Conservation (phyloP, 1,140 invertebrate genomes). For the Seison nebaliae region DNA sequence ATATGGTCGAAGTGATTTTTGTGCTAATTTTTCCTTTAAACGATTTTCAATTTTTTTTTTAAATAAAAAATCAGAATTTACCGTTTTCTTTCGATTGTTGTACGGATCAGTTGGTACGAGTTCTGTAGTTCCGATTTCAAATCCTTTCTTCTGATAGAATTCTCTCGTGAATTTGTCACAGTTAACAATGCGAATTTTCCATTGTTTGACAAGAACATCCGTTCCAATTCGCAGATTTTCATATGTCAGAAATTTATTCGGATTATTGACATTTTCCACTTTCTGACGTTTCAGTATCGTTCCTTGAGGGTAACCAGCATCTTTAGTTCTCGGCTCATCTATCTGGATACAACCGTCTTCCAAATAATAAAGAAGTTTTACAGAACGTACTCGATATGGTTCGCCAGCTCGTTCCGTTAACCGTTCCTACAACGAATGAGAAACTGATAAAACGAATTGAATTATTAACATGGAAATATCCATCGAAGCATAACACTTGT, state of each 20-base stretch:
- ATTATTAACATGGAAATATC: conserved; percentile 27
- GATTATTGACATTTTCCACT: no score
- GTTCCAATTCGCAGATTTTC: conserved; percentile 37
- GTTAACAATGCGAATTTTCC: conserved; percentile 47
- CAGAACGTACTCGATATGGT: conserved; percentile 23
- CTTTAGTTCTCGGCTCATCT: conserved; percentile 26
- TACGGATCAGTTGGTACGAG: conserved; percentile 22
- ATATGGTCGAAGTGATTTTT: conserved; percentile 24
- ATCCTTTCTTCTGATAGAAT: conserved; percentile 53
- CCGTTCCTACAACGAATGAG: no score
- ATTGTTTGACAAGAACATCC: conserved; percentile 41
- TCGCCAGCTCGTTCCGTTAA: conserved; percentile 26
- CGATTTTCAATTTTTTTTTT: background rate
- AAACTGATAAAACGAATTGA: no score
- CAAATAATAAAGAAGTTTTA: conserved; percentile 29
- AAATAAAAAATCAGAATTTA: no score
- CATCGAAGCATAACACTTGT: conserved; percentile 33
- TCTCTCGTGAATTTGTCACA: conserved; percentile 55
- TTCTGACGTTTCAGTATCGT: conserved; percentile 44
- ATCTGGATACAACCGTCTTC: conserved; percentile 30
- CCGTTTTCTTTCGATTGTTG: conserved; percentile 21
- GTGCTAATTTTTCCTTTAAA: conserved; percentile 25
- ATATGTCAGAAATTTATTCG: conserved; percentile 41
- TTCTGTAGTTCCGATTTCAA: conserved; percentile 33
- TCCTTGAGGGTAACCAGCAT: conserved; percentile 27